Evolutionary conservation across 2,888 invertebrate species (phyloP).

Genomic region (Crioceris asparagi): DNA sequence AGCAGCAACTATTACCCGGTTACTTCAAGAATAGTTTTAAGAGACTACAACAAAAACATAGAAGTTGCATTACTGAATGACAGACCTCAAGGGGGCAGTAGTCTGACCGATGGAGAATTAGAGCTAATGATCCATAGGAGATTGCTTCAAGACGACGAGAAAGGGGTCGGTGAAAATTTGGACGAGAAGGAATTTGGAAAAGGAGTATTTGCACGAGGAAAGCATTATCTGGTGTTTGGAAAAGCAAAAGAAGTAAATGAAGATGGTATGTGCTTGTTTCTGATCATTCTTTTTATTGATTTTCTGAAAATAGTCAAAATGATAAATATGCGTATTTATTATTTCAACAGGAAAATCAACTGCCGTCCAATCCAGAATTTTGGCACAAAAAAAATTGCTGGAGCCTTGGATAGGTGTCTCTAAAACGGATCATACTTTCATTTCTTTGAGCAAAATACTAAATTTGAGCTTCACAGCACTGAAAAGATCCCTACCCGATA

Average conservation of each 20-base stretch:
- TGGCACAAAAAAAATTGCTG: constrained; percentile 45
- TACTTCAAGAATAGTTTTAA: constrained; percentile 51
- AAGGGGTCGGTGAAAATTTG: constrained; percentile 82
- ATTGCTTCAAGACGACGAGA: constrained; percentile 72
- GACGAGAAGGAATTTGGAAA: constrained; percentile 63
- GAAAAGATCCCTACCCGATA: too few species aligned
- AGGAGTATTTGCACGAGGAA: constrained; percentile 58
- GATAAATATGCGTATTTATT: too few species aligned
- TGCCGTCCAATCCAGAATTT: constrained; percentile 35
- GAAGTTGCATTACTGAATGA: constrained; percentile 47
- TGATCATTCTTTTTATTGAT: too few species aligned
- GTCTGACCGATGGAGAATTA: constrained; percentile 43
- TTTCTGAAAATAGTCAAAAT: too few species aligned
- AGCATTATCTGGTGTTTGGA: constrained; percentile 16
- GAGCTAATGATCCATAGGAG: constrained; percentile 74
- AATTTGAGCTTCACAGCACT: too few species aligned
- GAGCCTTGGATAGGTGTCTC: constrained; percentile 42
- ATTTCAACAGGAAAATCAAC: constrained; percentile 17
- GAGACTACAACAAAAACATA: constrained; percentile 37
- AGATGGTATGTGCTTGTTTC: constrained; percentile 7
- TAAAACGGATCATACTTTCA: too few species aligned
- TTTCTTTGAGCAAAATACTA: too few species aligned
- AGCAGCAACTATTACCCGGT: constrained; percentile 68
- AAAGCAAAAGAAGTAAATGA: constrained; percentile 3
- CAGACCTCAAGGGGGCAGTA: constrained; percentile 49